Evolutionary conservation across 2,888 invertebrate genomes (phyloP), one percentile per base, ranked within the genome.

Genomic region (Drosophila melanosoma): DNA sequence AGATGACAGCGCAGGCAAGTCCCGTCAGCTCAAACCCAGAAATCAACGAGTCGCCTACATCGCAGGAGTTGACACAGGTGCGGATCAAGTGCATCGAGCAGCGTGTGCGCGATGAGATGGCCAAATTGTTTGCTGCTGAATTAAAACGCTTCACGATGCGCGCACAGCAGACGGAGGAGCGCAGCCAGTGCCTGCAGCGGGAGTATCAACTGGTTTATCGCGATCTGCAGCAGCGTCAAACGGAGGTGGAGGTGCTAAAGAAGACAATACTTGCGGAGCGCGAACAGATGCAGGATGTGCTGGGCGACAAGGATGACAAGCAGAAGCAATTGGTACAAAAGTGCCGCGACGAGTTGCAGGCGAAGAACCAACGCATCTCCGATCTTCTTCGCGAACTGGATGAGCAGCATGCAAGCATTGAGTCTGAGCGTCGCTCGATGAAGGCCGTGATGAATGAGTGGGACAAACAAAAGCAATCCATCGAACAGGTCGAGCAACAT

Each of bases 91-190:
- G 85, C 57, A 80, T 91, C 3, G 93, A 93, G 74, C 82, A 90
- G 40, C 95, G 94, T 1, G 95, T 96, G 63, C 94, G 95, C 2
- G 95, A 96, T 74, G 96, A 96, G 89, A 95, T 95, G 94, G 95
- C 95, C 0, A 95, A 95, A 79, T 94, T 95, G 69, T 95, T 95
- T 78, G 95, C 95, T 0, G 85, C 94, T 33, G 95, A 96, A 92
- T 93, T 96, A 79, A 95, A 95, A 90, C 94, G 93, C 89, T 89
- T 90, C 90, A 75, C 94, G 91, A 74, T 91, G 86, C 64, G 94
- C 92, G 62, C 93, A 80, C 79, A 94, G 80, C 93, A 77, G 87
- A 90, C 40, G 79, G 93, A 84, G 79, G 90, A 90, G 48, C 82
- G 90, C 51, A 81, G 86, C 53, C 32, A 70, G 7, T 66, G 73